These are phyloP conservation scores for Spisula subtruncata DNA, from an alignment of 2,888 invertebrate species.

Conservation along the genomic window DNA sequence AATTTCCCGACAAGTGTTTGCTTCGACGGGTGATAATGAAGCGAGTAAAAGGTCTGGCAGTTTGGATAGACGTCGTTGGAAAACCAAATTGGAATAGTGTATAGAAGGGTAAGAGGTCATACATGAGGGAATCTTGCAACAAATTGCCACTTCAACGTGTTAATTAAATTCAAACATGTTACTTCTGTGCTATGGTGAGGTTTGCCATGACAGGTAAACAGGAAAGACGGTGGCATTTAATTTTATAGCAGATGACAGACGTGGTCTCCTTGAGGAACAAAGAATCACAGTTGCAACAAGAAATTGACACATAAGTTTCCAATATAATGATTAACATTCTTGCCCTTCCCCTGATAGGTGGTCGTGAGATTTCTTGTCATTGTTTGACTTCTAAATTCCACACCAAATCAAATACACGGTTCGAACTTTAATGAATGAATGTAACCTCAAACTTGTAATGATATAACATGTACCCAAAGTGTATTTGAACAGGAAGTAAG, in stretches of 20 bases:
- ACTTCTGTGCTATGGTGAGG: not conserved
- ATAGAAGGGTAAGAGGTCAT: constrained; percentile 38
- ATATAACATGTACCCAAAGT: not conserved
- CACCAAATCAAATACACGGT: not conserved
- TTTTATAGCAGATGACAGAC: not conserved
- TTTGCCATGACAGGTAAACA: constrained; percentile 38
- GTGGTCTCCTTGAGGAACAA: constrained; percentile 13
- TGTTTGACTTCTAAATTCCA: not conserved
- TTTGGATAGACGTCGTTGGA: constrained; percentile 23
- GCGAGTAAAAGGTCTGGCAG: constrained; percentile 45
- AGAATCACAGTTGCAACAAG: not conserved
- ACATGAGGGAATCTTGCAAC: constrained; percentile 16
- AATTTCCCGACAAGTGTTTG: constrained; percentile 60
- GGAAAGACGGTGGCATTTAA: not conserved
- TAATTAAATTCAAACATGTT: constrained; percentile 52
- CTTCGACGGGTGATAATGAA: constrained; percentile 56
- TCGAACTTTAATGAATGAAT: not conserved
- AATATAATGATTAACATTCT: constrained; percentile 4
- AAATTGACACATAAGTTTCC: constrained; percentile 31
- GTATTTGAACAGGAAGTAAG: not conserved
- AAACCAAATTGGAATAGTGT: constrained; percentile 28
- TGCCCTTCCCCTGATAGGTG: not conserved
- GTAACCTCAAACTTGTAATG: not conserved
- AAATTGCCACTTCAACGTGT: constrained; percentile 46
- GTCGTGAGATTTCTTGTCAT: not conserved